phyloP scores from a whole-genome alignment of 1,140 invertebrate species.

The Neuroterus valhalla region DNA sequence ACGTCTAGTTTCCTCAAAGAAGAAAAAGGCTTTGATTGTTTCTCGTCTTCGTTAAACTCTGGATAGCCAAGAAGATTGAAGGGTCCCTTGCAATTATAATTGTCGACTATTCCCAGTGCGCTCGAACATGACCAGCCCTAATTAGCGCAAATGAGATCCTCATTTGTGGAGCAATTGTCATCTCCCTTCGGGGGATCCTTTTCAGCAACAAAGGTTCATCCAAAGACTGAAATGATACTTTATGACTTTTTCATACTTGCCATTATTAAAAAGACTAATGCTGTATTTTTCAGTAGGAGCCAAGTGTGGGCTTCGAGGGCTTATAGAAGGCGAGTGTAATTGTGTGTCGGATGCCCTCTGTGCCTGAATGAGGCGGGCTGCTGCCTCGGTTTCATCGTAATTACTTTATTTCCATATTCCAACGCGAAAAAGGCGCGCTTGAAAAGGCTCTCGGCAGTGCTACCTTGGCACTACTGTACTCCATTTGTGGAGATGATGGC shows the following conservation, averaged over 20 bases:
- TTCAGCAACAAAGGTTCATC: not conserved
- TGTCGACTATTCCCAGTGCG: constrained; percentile 48
- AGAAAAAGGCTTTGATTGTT: too few relatives aligned
- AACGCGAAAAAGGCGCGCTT: constrained; percentile 31
- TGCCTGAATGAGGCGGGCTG: constrained; percentile 34
- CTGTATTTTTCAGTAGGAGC: not conserved
- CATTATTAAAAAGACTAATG: constrained; percentile 16
- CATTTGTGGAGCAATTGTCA: constrained; percentile 28
- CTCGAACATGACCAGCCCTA: constrained; percentile 43
- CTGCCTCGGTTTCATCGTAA: constrained; percentile 41
- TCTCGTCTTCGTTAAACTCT: too few relatives aligned
- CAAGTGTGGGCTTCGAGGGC: not conserved
- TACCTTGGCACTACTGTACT: constrained; percentile 28
- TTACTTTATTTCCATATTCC: constrained; percentile 54
- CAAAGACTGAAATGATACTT: not conserved
- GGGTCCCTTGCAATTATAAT: constrained; percentile 52
- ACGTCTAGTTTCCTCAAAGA: too few relatives aligned
- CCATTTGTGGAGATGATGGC: constrained; percentile 31
- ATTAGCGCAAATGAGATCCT: constrained; percentile 42
- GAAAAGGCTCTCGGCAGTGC: constrained; percentile 37
- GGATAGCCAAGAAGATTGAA: constrained; percentile 37
- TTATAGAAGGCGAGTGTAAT: constrained; percentile 43
- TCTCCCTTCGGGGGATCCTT: not conserved
- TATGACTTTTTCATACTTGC: not conserved
- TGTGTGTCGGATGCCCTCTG: constrained; percentile 32